Evolutionary conservation across 2,113 vertebrate genomes (phyloP).

Genomic region (Acrocephalus kingi): DNA sequence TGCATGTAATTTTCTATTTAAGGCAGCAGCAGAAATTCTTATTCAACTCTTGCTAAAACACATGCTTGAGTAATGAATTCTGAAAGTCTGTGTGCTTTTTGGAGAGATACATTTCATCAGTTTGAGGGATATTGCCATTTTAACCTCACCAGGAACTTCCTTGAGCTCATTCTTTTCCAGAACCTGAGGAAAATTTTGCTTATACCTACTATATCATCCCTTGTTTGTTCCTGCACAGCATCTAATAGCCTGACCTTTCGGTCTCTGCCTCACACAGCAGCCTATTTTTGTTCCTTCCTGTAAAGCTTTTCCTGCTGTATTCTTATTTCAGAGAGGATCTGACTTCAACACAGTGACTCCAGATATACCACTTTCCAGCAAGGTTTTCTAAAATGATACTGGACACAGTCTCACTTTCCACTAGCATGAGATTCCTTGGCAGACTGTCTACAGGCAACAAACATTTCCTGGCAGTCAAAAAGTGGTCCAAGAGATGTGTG

Average conservation of each 20-base stretch:
- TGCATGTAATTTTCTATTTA: neutral
- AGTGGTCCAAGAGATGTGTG: neutral
- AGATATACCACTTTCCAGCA: neutral
- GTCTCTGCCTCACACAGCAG: neutral
- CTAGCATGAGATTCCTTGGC: neutral
- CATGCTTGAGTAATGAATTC: constrained; percentile 9
- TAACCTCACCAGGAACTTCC: constrained; percentile 1
- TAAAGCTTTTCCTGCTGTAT: neutral
- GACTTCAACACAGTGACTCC: neutral
- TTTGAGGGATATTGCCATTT: neutral
- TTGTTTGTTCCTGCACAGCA: constrained; percentile 18
- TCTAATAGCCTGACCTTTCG: constrained; percentile 32
- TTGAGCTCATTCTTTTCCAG: neutral
- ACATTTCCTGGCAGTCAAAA: neutral
- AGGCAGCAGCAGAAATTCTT: neutral
- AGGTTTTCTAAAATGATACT: neutral
- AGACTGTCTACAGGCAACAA: neutral
- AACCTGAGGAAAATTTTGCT: constrained; percentile 18
- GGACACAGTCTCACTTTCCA: neutral
- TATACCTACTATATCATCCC: neutral
- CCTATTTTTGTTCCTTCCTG: constrained; percentile 3
- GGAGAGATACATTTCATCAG: neutral
- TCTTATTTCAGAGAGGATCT: neutral
- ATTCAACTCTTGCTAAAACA: neutral
- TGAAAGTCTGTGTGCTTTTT: neutral